A percentile compares a stretch with the other conserved stretches of the same genome.
These are phyloP conservation scores for Xerus inauris DNA, from an alignment of 2,113 vertebrate genomes.

Conservation along the genomic window DNA sequence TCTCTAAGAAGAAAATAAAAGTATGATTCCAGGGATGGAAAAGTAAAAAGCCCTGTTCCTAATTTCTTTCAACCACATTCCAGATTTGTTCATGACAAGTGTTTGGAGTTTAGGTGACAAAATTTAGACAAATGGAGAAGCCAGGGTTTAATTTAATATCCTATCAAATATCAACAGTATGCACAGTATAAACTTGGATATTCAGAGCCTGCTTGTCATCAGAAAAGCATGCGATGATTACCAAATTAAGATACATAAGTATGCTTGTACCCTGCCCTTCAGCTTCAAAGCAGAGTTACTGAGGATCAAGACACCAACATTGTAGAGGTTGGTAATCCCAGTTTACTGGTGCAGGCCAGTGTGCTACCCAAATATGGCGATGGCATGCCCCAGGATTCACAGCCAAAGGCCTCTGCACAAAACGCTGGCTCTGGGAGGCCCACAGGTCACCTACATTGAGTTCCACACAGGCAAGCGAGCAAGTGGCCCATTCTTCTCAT, in stretches of 20 bases:
- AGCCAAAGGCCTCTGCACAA: neutral
- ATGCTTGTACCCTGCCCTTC: slow-evolving; percentile 42
- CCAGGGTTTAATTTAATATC: slow-evolving; percentile 69
- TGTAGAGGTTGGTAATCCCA: slow-evolving; percentile 61
- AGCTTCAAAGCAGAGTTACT: slow-evolving; percentile 70
- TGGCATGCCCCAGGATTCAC: slow-evolving; percentile 44
- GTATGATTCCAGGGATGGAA: neutral
- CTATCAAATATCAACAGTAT: slow-evolving; percentile 68
- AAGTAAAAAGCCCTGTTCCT: slow-evolving; percentile 12
- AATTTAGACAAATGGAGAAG: slow-evolving; percentile 67
- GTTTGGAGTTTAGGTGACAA: slow-evolving; percentile 67
- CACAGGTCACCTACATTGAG: neutral
- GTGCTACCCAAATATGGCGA: slow-evolving; percentile 44
- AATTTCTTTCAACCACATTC: slow-evolving; percentile 20
- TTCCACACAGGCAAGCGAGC: neutral
- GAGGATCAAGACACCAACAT: slow-evolving; percentile 62
- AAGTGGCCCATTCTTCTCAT: slow-evolving; percentile 63
- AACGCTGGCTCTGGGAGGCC: neutral
- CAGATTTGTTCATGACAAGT: slow-evolving; percentile 51
- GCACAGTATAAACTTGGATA: slow-evolving; percentile 65
- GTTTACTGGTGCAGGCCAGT: neutral
- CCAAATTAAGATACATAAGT: slow-evolving; percentile 70
- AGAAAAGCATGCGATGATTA: slow-evolving; percentile 59
- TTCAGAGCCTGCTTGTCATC: slow-evolving; percentile 53
- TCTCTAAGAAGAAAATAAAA: neutral